These are phyloP conservation scores for Mormyrops attenuatus DNA, from an alignment of 2,797 vertebrate genomes.

Conservation along the genomic window DNA sequence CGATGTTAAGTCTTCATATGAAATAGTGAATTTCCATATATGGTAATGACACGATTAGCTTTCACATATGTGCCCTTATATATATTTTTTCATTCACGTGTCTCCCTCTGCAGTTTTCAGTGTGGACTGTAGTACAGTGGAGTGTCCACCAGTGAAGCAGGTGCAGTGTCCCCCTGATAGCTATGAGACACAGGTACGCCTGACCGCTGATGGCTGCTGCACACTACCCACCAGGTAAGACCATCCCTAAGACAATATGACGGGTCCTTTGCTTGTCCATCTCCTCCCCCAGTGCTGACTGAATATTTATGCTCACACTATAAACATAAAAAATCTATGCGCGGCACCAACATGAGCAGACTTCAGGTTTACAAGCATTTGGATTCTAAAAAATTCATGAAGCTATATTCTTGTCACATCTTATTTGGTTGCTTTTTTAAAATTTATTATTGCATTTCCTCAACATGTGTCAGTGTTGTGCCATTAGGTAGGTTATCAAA, in stretches of 20 bases:
- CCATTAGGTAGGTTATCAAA: background rate
- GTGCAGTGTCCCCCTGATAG: conserved; percentile 78
- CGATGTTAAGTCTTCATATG: background rate
- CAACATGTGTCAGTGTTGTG: background rate
- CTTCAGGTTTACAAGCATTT: background rate
- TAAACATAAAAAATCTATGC: background rate
- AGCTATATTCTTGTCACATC: background rate
- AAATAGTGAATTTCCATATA: background rate
- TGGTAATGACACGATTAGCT: background rate
- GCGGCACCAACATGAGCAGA: background rate
- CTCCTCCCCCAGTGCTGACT: background rate
- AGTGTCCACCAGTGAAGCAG: conserved; percentile 77
- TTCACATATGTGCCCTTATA: background rate
- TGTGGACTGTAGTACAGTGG: conserved; percentile 83
- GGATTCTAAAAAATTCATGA: background rate
- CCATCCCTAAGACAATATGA: background rate
- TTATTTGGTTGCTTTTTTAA: background rate
- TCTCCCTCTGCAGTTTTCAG: conserved; percentile 68
- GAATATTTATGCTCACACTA: background rate
- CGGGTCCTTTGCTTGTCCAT: background rate
- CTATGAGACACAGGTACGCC: conserved; percentile 78
- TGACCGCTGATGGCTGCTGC: conserved; percentile 83
- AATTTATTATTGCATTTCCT: background rate
- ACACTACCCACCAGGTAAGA: conserved; percentile 76
- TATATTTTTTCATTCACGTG: background rate